These are phyloP conservation scores for Athalia circularis DNA, from an alignment of 2,888 invertebrate species.

Conservation along the genomic window DNA sequence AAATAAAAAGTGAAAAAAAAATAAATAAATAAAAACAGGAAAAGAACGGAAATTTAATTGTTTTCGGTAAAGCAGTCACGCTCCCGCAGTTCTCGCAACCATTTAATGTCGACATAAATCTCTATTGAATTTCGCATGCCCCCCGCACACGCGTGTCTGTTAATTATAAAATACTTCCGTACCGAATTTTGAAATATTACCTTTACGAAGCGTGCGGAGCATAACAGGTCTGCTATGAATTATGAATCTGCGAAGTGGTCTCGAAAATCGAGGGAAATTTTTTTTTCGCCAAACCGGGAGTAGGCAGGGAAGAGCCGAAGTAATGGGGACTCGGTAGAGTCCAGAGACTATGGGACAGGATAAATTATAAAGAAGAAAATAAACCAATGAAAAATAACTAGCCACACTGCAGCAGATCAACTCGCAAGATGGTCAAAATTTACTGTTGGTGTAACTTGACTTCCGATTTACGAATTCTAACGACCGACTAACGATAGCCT, in stretches of 20 bases:
- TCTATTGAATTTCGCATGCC: conserved; percentile 34
- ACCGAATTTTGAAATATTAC: conserved; percentile 37
- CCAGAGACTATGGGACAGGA: conserved; percentile 6
- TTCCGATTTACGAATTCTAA: too few species aligned
- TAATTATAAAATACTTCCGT: conserved; percentile 37
- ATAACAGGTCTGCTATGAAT: conserved; percentile 32
- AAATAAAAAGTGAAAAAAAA: background rate
- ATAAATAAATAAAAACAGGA: background rate
- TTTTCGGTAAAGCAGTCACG: conserved; percentile 33
- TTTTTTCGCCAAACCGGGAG: background rate
- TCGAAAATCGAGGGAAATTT: conserved; percentile 24
- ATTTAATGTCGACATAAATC: conserved; percentile 32
- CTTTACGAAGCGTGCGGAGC: conserved; percentile 27
- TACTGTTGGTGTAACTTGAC: too few species aligned
- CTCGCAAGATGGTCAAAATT: too few species aligned
- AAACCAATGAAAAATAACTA: conserved; percentile 24
- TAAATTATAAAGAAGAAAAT: conserved; percentile 31
- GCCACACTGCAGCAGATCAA: too few species aligned
- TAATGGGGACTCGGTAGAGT: conserved; percentile 9
- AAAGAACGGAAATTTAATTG: conserved; percentile 23
- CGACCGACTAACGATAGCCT: too few species aligned
- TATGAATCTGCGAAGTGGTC: conserved; percentile 26
- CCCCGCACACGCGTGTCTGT: conserved; percentile 37
- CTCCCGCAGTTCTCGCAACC: conserved; percentile 27
- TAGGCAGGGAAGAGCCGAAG: conserved; percentile 1